Evolutionary conservation across 2,888 invertebrate genomes (phyloP).

Genomic region (Agonum fuliginosum): DNA sequence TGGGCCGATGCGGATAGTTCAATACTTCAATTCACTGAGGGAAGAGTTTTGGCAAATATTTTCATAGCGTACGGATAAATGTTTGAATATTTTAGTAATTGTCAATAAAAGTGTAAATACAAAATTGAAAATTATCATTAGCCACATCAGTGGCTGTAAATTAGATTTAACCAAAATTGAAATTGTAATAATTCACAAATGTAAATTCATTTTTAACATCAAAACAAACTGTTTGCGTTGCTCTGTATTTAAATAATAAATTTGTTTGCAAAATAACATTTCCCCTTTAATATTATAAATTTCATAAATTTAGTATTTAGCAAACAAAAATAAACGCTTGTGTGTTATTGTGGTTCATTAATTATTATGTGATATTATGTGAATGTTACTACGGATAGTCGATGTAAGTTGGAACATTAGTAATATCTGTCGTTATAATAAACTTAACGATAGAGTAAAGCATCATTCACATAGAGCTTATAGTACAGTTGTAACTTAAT

Average conservation of each 20-base stretch:
- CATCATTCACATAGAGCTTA: too few species aligned
- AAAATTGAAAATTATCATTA: background rate
- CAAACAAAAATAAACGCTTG: too few species aligned
- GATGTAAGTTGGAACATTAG: too few species aligned
- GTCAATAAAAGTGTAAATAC: constrained; percentile 5
- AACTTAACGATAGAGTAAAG: too few species aligned
- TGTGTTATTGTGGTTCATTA: too few species aligned
- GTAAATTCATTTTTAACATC: constrained; percentile 20
- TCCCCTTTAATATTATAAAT: background rate
- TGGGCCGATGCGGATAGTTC: too few species aligned
- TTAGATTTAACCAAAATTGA: background rate
- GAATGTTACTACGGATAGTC: too few species aligned
- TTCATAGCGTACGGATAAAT: constrained; percentile 14
- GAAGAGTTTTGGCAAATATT: constrained; percentile 36
- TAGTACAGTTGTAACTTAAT: too few species aligned
- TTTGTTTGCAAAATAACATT: background rate
- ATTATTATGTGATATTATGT: too few species aligned
- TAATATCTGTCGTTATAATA: too few species aligned
- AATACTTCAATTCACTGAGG: background rate
- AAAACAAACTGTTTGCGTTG: constrained; percentile 4
- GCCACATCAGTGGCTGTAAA: background rate
- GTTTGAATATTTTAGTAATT: constrained; percentile 23
- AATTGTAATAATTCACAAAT: constrained; percentile 13
- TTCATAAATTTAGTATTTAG: too few species aligned
- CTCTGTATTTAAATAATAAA: background rate